Base-by-base conservation (phyloP, 1,140 invertebrate genomes). In the Orius insidiosus region DNA sequence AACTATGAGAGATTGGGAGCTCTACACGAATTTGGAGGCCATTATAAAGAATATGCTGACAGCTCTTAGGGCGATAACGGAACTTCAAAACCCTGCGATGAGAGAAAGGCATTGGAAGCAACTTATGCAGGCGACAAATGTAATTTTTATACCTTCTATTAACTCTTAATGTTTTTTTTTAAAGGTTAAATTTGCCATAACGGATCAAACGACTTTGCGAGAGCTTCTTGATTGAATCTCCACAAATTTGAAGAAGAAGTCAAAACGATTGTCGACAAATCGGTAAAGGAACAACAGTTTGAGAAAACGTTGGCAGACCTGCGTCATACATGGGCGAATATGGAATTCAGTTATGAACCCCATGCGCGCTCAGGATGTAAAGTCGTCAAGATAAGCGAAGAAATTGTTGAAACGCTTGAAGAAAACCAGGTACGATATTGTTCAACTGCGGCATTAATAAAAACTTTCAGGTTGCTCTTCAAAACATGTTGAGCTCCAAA, bases 171-270 rank as follows among this genome's bases (percentile, higher is more conserved):
- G n/a, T n/a, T n/a, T 40, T 49, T 6, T 11, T 15, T 57, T 48
- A 14, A 48, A 79, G 72, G 78, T 82, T 2, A 74, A 72, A 57
- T 82, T 85, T 56, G 68, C 68, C 18, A 81, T 85, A 68, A 68
- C 74, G 50, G 74, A 79, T 50, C 71, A 71, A 37, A 79, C 76
- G 10, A 94, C 86, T 1, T 63, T 97, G 35, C 79, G 81, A 14
- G 86, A 94, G 63, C 66, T 95, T 6, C 61, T 96, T 15, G 78
- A 76, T 65, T 95, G 2, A 81, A 94, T 59, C 68, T 96, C 2
- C 87, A 95, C 56, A 79, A 87, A 56, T 93, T 72, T 60, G 89
- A 94, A 63, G 88, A 94, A 54, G 88, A 94, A 63, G 90, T 96
- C 0, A 86, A 90, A 56, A 85, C 81, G 53, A 92, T 93, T 53